A percentile compares a stretch with the other conserved stretches of the same genome.
Conservation (phyloP, 2,797 vertebrate genomes). For the Podarcis siculus region DNA sequence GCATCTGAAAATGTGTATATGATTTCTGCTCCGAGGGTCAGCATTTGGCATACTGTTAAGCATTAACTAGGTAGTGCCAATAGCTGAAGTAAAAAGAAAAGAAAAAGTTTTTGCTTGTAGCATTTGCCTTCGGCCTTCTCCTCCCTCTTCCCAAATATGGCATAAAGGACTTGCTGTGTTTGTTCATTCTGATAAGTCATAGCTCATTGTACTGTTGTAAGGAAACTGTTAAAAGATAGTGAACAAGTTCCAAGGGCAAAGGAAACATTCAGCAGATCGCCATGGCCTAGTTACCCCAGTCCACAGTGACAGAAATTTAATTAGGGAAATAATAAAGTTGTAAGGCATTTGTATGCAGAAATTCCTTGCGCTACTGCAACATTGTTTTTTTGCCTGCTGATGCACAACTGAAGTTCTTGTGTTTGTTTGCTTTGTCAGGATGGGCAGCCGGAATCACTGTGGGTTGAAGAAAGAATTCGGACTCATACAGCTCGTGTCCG, state of each 20-base stretch:
- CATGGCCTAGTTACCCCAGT: background rate
- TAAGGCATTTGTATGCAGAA: background rate
- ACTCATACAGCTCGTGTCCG: slow-evolving; percentile 86
- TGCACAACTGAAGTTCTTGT: slow-evolving; percentile 10
- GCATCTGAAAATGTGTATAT: background rate
- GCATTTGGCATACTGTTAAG: background rate
- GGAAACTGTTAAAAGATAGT: background rate
- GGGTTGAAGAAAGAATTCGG: slow-evolving; percentile 87
- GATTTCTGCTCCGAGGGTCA: background rate
- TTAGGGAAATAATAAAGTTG: background rate
- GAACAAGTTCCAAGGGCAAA: background rate
- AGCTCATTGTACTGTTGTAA: background rate
- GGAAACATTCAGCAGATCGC: background rate
- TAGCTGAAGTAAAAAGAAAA: background rate
- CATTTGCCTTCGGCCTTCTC: background rate
- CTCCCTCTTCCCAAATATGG: background rate
- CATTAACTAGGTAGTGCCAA: background rate
- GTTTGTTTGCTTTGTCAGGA: slow-evolving; percentile 75
- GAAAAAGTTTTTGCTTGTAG: background rate
- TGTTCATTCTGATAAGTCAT: background rate
- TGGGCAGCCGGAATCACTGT: slow-evolving; percentile 65
- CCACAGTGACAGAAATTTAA: background rate
- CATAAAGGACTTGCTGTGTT: background rate
- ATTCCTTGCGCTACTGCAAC: background rate
- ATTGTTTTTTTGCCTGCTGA: background rate